Evolutionary conservation across 1,140 invertebrate genomes (phyloP), one percentile per base, ranked within the genome.

Genomic region (Drosophila hydei): DNA sequence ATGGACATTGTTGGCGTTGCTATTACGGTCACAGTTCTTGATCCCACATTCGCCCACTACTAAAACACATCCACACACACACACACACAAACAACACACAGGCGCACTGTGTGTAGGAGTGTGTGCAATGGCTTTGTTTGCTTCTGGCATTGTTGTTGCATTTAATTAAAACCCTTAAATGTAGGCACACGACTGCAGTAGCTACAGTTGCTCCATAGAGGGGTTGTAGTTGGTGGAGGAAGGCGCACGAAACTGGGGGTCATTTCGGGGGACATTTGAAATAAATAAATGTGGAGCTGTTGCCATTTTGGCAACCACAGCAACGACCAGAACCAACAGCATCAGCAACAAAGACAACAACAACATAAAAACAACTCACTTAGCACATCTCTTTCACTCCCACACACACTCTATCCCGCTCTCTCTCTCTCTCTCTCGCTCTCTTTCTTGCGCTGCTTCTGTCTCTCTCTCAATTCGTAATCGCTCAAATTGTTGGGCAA

Each of bases 101-200:
- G 60, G 40, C 11, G 48, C 14, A 51, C 5, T 40, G 21, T 40
- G 30, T 0, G 6, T 36, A 47, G 47, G 16, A 43, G 48, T 69
- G 65, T 72, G 77, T 70, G 52, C 60, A 58, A 65, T 68, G 52
- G 61, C 56, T 64, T 67, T 52, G 76, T 71, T 84, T 48, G 61
- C 60, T 47, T 52, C 50, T 75, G 30, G 63, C 63, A 67, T 74
- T 87, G 81, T 81, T 88, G 74, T 70, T 87, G 77, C 75, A 87
- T 87, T 87, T 88, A 87, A 87, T 87, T 87, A 87, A 88, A 87
- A 87, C 55, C 77, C 62, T 62, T 59, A 63, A 77, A 68, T 77
- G 59, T 74, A 64, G 72, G 72, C 60, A 69, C 74, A 84, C 56
- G 62, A 83, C 70, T 81, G 64, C 60, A 74, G 70, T 58, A 61